Evolutionary conservation across 1,140 invertebrate genomes (phyloP), one percentile per base, ranked within the genome.

Genomic region (Lanistes nyassanus): DNA sequence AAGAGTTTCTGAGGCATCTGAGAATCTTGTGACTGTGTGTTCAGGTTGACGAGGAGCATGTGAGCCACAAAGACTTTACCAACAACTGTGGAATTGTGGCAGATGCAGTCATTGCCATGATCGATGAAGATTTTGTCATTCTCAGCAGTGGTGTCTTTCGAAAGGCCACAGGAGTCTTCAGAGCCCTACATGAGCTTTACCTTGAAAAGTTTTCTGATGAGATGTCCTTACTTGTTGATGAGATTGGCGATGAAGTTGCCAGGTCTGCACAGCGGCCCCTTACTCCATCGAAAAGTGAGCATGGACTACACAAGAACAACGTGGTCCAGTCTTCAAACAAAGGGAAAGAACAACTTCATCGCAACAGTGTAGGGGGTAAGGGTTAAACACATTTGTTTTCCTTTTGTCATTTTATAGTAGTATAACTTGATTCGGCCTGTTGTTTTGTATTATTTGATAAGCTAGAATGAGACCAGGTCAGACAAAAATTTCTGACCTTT

Each of bases 151-250:
- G 85, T 26, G 75, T 86, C 34, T 83, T 88, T 69, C 83, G 82
- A 42, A 84, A 80, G 80, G 75, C 76, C 76, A 67, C 81, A 75
- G 74, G 76, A 39, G 53, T 76, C 42, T 72, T 69, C 62, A 65
- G 23, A 26, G 72, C 72, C 81, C 81, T 88, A 47, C 86, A 86
- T 77, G 84, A 86, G 19, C 79, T 86, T 34, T 88, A 87, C 69
- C 79, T 86, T 31, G 85, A 88, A 60, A 87, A 85, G 72, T 85
- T 81, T 62, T 84, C 84, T 19, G 86, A 88, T 76, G 85, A 88
- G 66, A 86, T 88, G 83, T 84, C 85, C 13, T 74, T 83, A 11
- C 72, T 87, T 6, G 82, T 87, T 26, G 86, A 88, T 53, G 84
- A 86, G 68, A 83, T 87, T 26, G 82, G 80, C 70, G 85, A 88